phyloP scores from a whole-genome alignment of 2,113 vertebrate species.

The Machaerirhynchus nigripectus region DNA sequence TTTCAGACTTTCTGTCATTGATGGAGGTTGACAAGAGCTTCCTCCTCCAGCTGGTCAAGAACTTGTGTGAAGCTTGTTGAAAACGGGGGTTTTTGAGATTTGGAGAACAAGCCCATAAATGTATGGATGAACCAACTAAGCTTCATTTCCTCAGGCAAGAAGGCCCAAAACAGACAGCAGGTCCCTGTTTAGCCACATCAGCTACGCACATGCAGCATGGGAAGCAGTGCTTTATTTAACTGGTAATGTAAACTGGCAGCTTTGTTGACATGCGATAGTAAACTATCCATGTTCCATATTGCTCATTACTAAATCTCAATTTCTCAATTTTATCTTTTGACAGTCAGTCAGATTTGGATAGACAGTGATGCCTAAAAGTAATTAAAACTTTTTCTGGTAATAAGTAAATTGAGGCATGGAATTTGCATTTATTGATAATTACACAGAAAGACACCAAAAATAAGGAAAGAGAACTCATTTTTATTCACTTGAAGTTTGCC shows the following conservation, averaged over 20 bases:
- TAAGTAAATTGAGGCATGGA: background rate
- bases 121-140: background rate
- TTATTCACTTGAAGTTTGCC: background rate
- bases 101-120: background rate
- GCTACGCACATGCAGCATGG: background rate
- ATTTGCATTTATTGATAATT: background rate
- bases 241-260: background rate
- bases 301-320: background rate
- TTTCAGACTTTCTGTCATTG: background rate
- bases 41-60: background rate
- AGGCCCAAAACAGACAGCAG: background rate
- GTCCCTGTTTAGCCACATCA: background rate
- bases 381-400: background rate
- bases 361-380: background rate
- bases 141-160: background rate
- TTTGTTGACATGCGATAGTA: background rate
- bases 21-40: background rate
- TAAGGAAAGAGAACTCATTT: background rate
- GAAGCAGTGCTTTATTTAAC: background rate
- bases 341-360: background rate
- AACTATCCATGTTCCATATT: background rate
- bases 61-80: background rate
- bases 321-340: background rate
- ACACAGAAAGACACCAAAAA: background rate
- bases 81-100: background rate